These are phyloP conservation scores for Papilio polyxenes DNA, from an alignment of 1,140 invertebrate species.

Conservation along the genomic window DNA sequence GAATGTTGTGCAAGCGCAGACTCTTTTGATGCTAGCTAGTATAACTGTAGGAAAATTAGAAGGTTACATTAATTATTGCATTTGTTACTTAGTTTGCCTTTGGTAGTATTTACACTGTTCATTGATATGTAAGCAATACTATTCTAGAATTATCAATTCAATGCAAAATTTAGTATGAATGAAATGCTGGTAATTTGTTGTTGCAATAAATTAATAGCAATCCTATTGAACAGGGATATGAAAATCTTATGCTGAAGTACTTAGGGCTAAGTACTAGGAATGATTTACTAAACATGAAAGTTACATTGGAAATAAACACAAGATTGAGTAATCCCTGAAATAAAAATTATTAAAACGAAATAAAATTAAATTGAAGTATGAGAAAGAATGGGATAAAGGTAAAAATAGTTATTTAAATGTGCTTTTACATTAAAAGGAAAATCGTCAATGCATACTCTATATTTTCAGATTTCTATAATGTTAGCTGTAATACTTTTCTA, in stretches of 20 bases:
- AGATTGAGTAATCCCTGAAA: no score
- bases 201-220: neutral
- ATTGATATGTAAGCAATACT: neutral
- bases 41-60: conserved; percentile 52
- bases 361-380: no score
- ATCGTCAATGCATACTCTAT: no score
- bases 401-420: no score
- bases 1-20: conserved; percentile 65
- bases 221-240: neutral
- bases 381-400: no score
- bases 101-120: neutral
- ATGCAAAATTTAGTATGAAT: conserved; percentile 8
- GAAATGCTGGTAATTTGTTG: conserved; percentile 17
- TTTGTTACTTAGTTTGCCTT: neutral
- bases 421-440: no score
- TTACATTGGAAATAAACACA: no score
- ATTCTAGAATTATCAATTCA: neutral
- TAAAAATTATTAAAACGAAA: no score
- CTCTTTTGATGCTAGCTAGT: conserved; percentile 52
- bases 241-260: neutral
- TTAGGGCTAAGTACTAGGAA: no score
- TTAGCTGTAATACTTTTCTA: no score
- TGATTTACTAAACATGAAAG: no score
- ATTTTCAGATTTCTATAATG: no score
- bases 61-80: conserved; percentile 38